phyloP scores from a whole-genome alignment of 2,113 vertebrate genomes.

The Dryoscopus gambensis region DNA sequence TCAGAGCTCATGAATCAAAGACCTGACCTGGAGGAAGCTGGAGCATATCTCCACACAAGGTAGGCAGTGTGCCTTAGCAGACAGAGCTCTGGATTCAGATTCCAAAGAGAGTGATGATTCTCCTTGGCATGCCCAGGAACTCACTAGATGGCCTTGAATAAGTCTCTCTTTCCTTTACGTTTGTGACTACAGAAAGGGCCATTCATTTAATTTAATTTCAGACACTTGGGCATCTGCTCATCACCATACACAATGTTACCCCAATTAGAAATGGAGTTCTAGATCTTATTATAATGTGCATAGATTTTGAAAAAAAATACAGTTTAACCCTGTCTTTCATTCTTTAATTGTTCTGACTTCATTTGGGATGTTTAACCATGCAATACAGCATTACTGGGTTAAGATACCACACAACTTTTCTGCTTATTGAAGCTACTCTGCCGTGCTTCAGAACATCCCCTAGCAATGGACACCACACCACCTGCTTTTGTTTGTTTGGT shows the following conservation, averaged over 20 bases:
- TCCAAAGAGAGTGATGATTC: neutral
- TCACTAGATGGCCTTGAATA: neutral
- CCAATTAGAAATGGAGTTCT: neutral
- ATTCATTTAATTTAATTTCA: neutral
- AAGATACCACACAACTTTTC: neutral
- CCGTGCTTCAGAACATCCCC: neutral
- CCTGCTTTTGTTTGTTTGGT: neutral
- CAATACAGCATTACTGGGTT: neutral
- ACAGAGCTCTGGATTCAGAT: no score
- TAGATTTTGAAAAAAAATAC: neutral
- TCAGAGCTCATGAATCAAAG: neutral
- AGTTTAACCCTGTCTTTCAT: neutral
- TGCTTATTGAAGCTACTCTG: neutral
- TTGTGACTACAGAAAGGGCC: neutral
- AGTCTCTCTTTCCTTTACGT: neutral
- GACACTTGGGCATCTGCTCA: neutral
- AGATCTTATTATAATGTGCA: rapidly evolving
- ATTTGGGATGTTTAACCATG: neutral
- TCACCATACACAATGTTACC: neutral
- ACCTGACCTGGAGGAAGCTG: neutral
- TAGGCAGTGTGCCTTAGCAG: neutral
- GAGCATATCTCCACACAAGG: neutral
- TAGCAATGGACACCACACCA: neutral
- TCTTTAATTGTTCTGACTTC: neutral
- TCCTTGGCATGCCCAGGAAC: neutral